Conservation (phyloP, 1,140 invertebrate species). For the Drosophila ambigua region DNA sequence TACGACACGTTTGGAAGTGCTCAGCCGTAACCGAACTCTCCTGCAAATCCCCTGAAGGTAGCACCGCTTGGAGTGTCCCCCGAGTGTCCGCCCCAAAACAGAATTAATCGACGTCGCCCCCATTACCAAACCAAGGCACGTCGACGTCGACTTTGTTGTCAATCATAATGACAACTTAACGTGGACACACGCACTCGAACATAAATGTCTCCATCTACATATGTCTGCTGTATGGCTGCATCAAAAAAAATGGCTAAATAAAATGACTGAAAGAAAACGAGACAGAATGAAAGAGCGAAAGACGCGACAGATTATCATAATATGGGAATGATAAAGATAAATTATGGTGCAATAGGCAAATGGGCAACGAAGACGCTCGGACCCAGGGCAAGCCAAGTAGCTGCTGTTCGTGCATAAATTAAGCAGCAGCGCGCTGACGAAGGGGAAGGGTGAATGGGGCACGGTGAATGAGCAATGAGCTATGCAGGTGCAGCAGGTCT, state of each 20-base stretch:
- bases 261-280: conserved; percentile 14
- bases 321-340: conserved; percentile 49
- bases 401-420: conserved; percentile 41
- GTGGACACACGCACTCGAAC: conserved; percentile 17
- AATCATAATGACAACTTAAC: conserved; percentile 56
- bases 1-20: too few relatives aligned
- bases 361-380: too few relatives aligned
- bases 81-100: conserved; percentile 18
- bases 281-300: conserved; percentile 21
- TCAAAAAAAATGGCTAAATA: conserved; percentile 40
- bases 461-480: too few relatives aligned
- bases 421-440: neutral
- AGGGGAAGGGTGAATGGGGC: too few relatives aligned
- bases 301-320: conserved; percentile 39
- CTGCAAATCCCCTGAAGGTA: conserved; percentile 16
- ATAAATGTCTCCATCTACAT: neutral
- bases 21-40: too few relatives aligned
- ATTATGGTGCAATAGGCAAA: conserved; percentile 37
- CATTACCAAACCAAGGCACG: conserved; percentile 47
- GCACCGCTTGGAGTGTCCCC: conserved; percentile 29
- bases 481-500: too few relatives aligned
- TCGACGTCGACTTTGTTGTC: conserved; percentile 51
- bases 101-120: conserved; percentile 44
- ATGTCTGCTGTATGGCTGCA: conserved; percentile 33
- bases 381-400: too few relatives aligned